These are phyloP conservation scores for Sinhomidia bicolor DNA, from an alignment of 2,888 invertebrate genomes.

Conservation along the genomic window DNA sequence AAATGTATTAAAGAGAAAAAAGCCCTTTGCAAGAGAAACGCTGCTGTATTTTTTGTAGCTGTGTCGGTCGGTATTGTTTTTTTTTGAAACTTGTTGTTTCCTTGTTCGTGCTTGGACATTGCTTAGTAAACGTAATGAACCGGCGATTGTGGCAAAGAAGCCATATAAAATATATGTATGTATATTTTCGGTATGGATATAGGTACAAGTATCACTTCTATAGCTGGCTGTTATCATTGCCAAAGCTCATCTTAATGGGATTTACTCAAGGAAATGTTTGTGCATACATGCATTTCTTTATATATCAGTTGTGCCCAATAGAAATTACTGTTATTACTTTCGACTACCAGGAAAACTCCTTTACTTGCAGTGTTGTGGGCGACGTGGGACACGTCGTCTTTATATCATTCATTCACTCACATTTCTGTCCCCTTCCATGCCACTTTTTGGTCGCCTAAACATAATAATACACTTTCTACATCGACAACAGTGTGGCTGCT, in stretches of 20 bases:
- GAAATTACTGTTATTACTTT: conserved; percentile 10
- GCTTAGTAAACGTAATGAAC: conserved; percentile 56
- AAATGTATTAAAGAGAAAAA: neutral
- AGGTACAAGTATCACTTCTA: too few species aligned
- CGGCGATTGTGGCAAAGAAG: neutral
- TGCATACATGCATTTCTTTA: conserved; percentile 56
- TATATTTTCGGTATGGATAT: too few species aligned
- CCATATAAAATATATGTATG: neutral
- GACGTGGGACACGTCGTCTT: conserved; percentile 63
- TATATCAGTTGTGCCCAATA: neutral
- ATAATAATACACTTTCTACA: conserved; percentile 33
- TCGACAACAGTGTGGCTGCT: conserved; percentile 69
- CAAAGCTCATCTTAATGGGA: conserved; percentile 56
- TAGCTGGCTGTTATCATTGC: neutral
- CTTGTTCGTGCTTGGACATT: conserved; percentile 50
- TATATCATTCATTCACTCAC: conserved; percentile 50
- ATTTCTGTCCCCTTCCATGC: conserved; percentile 48
- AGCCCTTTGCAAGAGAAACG: neutral
- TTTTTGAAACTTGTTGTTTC: conserved; percentile 69
- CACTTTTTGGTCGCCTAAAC: conserved; percentile 2
- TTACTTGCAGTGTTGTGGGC: conserved; percentile 44
- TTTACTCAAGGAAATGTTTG: conserved; percentile 58
- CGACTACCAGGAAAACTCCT: conserved; percentile 43
- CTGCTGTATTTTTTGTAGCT: too few species aligned
- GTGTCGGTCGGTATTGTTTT: conserved; percentile 39